A percentile compares a stretch with the other conserved stretches of the same genome.
These are phyloP conservation scores for Artemia franciscana DNA, from an alignment of 1,140 invertebrate species.

Conservation along the genomic window DNA sequence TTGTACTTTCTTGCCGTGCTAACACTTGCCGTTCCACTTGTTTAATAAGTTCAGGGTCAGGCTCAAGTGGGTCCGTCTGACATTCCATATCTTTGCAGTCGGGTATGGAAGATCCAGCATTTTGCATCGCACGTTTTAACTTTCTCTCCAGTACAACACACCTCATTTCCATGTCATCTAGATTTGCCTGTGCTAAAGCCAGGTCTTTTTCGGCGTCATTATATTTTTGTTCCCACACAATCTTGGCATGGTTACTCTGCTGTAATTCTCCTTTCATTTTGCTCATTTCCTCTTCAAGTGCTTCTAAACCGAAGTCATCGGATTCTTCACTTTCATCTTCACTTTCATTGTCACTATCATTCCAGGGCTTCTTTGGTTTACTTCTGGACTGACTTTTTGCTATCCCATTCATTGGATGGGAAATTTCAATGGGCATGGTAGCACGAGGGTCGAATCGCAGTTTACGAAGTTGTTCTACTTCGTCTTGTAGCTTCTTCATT, in stretches of 20 bases:
- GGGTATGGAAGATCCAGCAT: constrained; percentile 8
- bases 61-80: constrained; percentile 21
- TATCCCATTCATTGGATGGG: constrained; percentile 18
- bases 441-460: neutral
- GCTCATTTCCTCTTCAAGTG: constrained; percentile 19
- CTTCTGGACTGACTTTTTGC: constrained; percentile 10
- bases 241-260: constrained; percentile 44
- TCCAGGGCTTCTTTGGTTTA: constrained; percentile 9
- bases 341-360: constrained; percentile 51
- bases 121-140: constrained; percentile 11
- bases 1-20: constrained; percentile 19
- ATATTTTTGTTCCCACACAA: constrained; percentile 53
- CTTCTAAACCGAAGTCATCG: constrained; percentile 19
- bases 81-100: constrained; percentile 10
- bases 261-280: constrained; percentile 43
- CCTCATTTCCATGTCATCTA: constrained; percentile 50
- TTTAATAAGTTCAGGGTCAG: constrained; percentile 18
- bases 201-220: constrained; percentile 43
- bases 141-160: constrained; percentile 41
- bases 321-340: constrained; percentile 39
- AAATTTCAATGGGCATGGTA: constrained; percentile 1
- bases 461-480: constrained; percentile 17
- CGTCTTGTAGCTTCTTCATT: constrained; percentile 14
- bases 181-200: constrained; percentile 41
- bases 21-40: constrained; percentile 1